These are phyloP conservation scores for Cordilura impudica DNA, from an alignment of 2,888 invertebrate species.

Conservation along the genomic window DNA sequence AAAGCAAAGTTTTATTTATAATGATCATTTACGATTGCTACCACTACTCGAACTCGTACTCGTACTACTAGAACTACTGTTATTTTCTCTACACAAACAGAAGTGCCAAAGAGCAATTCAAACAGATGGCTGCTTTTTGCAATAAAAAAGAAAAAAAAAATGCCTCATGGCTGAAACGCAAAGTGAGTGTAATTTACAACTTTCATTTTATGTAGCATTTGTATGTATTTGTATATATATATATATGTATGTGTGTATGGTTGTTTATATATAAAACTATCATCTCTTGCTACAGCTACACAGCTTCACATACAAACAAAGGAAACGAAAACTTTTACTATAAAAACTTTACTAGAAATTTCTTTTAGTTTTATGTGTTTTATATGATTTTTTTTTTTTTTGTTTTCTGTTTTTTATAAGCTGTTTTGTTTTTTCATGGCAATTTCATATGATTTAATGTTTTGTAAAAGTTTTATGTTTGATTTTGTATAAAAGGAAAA, in stretches of 20 bases:
- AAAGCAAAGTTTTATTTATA: conserved; percentile 1
- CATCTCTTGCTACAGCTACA: background rate
- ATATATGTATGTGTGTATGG: conserved; percentile 11
- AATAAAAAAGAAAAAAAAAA: conserved; percentile 1
- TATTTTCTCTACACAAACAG: background rate
- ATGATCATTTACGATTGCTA: conserved; percentile 14
- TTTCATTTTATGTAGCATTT: conserved; percentile 43
- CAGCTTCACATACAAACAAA: no score
- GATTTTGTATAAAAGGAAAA: background rate
- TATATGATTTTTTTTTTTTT: background rate
- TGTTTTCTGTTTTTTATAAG: background rate
- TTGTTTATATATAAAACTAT: background rate
- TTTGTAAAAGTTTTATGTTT: conserved; percentile 18
- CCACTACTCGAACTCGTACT: no score
- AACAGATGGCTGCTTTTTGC: conserved; percentile 43
- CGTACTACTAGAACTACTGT: background rate
- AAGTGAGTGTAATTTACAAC: conserved; percentile 50
- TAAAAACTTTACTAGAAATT: conserved; percentile 23
- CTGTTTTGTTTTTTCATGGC: background rate
- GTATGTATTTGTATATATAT: background rate
- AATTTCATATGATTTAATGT: conserved; percentile 16
- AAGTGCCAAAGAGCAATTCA: conserved; percentile 27
- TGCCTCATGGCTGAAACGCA: conserved; percentile 5
- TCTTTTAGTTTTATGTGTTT: conserved; percentile 2
- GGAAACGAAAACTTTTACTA: background rate